Evolutionary conservation across 2,113 vertebrate species (phyloP), one percentile per base, ranked within the genome.

Genomic region (Equus quagga): DNA sequence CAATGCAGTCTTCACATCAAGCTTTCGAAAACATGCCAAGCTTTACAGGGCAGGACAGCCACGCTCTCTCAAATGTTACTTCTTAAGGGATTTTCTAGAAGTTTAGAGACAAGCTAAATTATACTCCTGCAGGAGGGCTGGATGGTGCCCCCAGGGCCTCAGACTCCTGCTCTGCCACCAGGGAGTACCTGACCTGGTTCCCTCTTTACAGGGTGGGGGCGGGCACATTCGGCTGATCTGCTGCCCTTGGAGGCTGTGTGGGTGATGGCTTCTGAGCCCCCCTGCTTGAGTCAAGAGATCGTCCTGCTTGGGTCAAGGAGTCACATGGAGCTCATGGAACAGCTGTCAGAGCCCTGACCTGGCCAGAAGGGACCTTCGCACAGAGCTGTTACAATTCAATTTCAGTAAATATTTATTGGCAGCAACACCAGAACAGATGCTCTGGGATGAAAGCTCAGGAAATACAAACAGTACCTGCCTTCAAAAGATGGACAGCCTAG

Each of bases 371-470:
- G 49, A 46, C 79, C 56, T 95, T 89, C 58, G 36, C 44, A 8
- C 10, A 8, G n/a, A 69, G 73, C 70, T n/a, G 44, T 56, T 70
- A 91, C 78, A 76, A 60, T 87, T 97, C 64, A 78, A 28, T 96
- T 80, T 97, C 56, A 70, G 95, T 82, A 97, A 96, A 92, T 86
- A 95, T 91, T 86, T 97, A 87, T 31, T 96, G 97, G 93, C 96
- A 90, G 62, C 89, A 33, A n/a, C 19, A 51, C 1, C 0, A 28
- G 49, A 87, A 26, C 96, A 97, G 93, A 87, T 92, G 94, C 88
- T 87, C 18, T 79, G 64, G 51, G 31, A 19, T 21, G 69, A 36
- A 49, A 36, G n/a, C 73, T 94, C 51, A 56, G 87, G 86, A 98
- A 64, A 73, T 13, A 33, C 21, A 51, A 91, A 83, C 69, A 64